phyloP scores from a whole-genome alignment of 1,140 invertebrate species.

The Akabosia matsudoensis region DNA sequence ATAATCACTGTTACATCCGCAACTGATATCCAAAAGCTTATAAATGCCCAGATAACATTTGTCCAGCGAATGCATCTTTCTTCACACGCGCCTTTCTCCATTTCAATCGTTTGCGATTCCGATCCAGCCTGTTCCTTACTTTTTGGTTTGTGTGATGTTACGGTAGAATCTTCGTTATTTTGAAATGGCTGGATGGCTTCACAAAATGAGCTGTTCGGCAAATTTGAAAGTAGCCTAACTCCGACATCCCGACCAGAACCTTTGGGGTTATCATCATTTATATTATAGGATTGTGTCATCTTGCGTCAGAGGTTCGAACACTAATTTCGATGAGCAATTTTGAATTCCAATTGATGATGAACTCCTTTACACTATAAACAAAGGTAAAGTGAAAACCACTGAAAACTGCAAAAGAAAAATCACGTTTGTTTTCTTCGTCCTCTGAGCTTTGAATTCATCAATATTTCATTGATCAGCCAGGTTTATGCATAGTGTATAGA shows the following conservation, averaged over 20 bases:
- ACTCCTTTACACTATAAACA: no score
- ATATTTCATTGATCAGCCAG: no score
- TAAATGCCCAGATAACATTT: constrained; percentile 33
- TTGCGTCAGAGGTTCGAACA: no score
- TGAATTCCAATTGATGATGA: no score
- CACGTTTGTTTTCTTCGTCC: no score
- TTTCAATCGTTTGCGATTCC: neutral
- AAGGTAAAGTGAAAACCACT: no score
- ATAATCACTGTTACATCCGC: constrained; percentile 36
- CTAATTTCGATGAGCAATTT: no score
- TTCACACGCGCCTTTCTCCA: neutral
- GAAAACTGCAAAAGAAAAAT: no score
- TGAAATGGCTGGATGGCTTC: neutral
- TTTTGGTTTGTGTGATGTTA: no score
- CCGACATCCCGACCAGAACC: neutral
- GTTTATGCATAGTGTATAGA: no score
- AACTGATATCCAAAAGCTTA: constrained; percentile 28
- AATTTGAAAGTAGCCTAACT: neutral
- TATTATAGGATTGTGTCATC: constrained; percentile 1
- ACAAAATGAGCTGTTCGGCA: neutral
- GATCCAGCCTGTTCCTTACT: neutral
- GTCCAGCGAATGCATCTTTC: neutral
- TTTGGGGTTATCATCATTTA: neutral
- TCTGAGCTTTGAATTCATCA: no score
- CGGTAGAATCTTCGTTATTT: neutral